Conservation (phyloP, 2,888 invertebrate genomes). For the Oscheius sp. region DNA sequence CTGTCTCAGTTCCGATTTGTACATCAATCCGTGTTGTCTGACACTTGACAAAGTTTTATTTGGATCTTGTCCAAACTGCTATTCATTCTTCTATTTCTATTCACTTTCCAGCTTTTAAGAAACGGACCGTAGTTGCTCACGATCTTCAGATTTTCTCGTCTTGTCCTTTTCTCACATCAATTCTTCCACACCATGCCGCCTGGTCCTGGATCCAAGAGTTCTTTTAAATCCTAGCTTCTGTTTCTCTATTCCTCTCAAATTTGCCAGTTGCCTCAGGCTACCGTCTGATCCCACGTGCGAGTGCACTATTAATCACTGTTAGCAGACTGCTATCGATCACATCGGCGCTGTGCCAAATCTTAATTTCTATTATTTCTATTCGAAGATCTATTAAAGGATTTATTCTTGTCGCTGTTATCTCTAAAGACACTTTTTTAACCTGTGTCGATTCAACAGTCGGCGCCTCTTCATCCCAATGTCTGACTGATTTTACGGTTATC, state of each 20-base stretch:
- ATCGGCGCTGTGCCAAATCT: constrained; percentile 22
- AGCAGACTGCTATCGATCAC: constrained; percentile 29
- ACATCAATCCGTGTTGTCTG: constrained; percentile 7
- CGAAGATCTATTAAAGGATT: neutral
- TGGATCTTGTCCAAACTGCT: no score
- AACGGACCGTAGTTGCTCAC: neutral
- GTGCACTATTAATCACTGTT: constrained; percentile 35
- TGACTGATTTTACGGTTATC: neutral
- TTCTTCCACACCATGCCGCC: constrained; percentile 28
- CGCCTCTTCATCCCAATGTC: neutral
- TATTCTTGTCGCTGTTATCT: neutral
- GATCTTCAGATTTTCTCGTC: neutral
- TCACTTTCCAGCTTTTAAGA: neutral
- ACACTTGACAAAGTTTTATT: neutral
- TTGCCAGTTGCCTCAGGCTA: constrained; percentile 21
- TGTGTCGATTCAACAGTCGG: neutral
- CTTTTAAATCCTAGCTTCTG: constrained; percentile 30
- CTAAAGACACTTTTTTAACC: no score
- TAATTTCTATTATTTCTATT: neutral
- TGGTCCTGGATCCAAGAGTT: constrained; percentile 30
- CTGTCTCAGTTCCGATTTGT: constrained; percentile 26
- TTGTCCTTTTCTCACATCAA: constrained; percentile 26
- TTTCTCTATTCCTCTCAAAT: constrained; percentile 8
- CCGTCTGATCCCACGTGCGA: constrained; percentile 35
- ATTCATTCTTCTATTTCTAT: no score